Percentiles rank a stretch among this genome's conserved stretches.
phyloP scores from a whole-genome alignment of 2,888 invertebrate species.

The Pyrocoelia pectoralis region DNA sequence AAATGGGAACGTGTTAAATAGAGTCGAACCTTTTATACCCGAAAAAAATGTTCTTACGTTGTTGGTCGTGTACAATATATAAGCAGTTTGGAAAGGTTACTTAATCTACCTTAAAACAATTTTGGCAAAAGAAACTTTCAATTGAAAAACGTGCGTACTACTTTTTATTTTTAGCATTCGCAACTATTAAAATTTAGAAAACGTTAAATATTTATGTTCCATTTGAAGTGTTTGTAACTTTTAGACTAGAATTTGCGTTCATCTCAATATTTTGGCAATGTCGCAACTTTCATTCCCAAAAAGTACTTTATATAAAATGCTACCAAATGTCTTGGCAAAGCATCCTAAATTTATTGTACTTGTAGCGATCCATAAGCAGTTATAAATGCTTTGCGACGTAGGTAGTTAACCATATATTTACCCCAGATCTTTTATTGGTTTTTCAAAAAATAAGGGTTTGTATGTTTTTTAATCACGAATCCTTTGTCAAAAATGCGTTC shows the following conservation, averaged over 20 bases:
- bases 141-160: neutral
- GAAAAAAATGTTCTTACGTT: no score
- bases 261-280: neutral
- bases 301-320: no score
- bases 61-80: neutral
- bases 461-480: no score
- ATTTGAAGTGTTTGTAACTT: neutral
- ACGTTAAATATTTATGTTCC: slow-evolving; percentile 1
- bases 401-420: no score
- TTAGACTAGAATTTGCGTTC: neutral
- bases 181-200: neutral
- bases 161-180: neutral
- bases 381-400: no score
- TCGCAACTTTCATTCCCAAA: no score
- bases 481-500: no score
- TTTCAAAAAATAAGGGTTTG: no score
- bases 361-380: no score
- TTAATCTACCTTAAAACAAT: neutral
- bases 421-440: no score
- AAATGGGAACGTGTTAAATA: neutral
- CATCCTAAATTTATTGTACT: no score
- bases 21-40: neutral
- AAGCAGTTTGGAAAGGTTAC: neutral
- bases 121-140: neutral
- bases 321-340: no score